These are phyloP conservation scores for Petrosia ficiformis DNA, from an alignment of 37 sponge, comb jelly and placozoan genomes.

Conservation along the genomic window DNA sequence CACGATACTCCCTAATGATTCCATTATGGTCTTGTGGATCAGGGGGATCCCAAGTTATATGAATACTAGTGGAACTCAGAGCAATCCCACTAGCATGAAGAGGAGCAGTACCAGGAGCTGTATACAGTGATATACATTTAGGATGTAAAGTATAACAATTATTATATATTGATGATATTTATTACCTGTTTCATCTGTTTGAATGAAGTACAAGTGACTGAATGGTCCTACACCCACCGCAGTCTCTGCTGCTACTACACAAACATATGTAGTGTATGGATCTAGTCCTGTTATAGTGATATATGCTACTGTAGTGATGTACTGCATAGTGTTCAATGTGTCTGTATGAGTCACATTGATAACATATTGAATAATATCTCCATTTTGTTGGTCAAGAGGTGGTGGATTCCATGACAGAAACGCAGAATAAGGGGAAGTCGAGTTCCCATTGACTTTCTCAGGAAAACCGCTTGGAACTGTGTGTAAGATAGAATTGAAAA, in stretches of 20 bases:
- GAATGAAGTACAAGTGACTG: constrained; percentile 9
- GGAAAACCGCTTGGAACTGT: constrained; percentile 18
- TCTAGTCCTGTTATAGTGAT: background rate
- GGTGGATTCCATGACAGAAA: constrained; percentile 18
- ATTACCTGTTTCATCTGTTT: constrained; percentile 25
- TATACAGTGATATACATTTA: background rate
- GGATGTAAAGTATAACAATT: too few relatives aligned
- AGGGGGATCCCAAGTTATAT: constrained; percentile 15
- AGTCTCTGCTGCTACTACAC: constrained; percentile 31
- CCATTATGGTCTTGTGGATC: constrained; percentile 29
- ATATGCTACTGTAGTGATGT: background rate
- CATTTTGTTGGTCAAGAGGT: background rate
- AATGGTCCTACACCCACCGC: constrained; percentile 40
- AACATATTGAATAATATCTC: background rate
- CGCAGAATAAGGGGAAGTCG: background rate
- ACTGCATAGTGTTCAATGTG: constrained; percentile 7
- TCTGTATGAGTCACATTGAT: constrained; percentile 12
- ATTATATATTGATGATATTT: too few relatives aligned
- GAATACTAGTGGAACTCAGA: background rate
- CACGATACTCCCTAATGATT: constrained; percentile 15
- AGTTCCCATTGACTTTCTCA: background rate
- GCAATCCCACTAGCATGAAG: constrained; percentile 7
- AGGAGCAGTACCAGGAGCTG: constrained; percentile 24
- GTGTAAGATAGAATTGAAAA: background rate
- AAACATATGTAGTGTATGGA: constrained; percentile 16